phyloP scores from a whole-genome alignment of 2,888 invertebrate species.

The Catotricha subobsoleta region DNA sequence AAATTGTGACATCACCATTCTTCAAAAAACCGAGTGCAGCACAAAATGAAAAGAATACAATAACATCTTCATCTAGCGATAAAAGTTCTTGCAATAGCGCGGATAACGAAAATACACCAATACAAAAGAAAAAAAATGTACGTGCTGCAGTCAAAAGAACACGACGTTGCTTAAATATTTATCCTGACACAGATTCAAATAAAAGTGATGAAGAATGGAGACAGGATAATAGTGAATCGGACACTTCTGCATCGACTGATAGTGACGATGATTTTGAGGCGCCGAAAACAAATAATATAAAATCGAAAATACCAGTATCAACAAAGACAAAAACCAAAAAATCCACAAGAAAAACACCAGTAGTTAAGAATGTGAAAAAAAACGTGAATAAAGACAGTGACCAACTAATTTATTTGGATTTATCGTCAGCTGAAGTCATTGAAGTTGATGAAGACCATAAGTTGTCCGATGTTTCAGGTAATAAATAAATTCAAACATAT shows the following conservation, averaged over 20 bases:
- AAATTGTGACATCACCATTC: too few relatives aligned
- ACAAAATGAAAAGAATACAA: too few relatives aligned
- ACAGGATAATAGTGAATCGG: neutral
- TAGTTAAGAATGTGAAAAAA: neutral
- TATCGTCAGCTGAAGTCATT: constrained; percentile 19
- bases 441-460: constrained; percentile 15
- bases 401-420: constrained; percentile 22
- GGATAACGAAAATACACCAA: too few relatives aligned
- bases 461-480: too few relatives aligned
- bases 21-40: too few relatives aligned
- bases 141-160: too few relatives aligned
- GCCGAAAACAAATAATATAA: neutral
- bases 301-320: constrained; percentile 1
- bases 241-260: neutral
- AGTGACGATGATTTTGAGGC: neutral
- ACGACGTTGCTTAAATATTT: too few relatives aligned
- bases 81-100: too few relatives aligned
- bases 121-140: too few relatives aligned
- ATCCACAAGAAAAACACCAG: neutral
- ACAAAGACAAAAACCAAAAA: constrained; percentile 3
- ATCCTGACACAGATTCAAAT: too few relatives aligned
- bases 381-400: constrained; percentile 3
- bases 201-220: too few relatives aligned
- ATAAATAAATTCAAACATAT: constrained; percentile 12
- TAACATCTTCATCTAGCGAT: too few relatives aligned